These are phyloP conservation scores for Pyrgilauda ruficollis DNA, from an alignment of 2,113 vertebrate genomes.

Conservation along the genomic window DNA sequence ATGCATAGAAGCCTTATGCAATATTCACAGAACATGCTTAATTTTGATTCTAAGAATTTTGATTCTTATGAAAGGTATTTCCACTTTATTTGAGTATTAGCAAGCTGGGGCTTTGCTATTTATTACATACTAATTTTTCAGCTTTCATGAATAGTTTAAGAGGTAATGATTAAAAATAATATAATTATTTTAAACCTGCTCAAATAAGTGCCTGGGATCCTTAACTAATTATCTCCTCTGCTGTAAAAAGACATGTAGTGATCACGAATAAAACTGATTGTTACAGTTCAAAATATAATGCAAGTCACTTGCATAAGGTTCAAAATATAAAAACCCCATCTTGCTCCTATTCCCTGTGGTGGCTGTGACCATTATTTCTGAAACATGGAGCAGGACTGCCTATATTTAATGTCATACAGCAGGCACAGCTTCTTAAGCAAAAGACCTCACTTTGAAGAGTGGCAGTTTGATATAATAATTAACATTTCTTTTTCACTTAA, in stretches of 20 bases:
- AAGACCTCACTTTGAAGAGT: not conserved
- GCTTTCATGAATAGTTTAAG: not conserved
- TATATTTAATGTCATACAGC: not conserved
- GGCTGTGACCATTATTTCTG: not conserved
- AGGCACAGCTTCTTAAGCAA: not conserved
- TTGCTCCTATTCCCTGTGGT: not conserved
- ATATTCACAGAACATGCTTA: constrained; percentile 1
- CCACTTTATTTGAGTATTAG: not conserved
- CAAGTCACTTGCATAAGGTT: not conserved
- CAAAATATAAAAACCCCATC: not conserved
- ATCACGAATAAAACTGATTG: not conserved
- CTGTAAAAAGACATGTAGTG: not conserved
- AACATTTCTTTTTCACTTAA: not conserved
- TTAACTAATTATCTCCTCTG: not conserved
- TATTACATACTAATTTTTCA: not conserved
- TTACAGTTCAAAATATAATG: not conserved
- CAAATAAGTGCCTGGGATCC: not conserved
- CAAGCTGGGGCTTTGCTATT: not conserved
- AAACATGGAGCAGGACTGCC: not conserved
- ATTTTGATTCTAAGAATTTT: constrained; percentile 5
- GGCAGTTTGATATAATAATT: not conserved
- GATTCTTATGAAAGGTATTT: not conserved
- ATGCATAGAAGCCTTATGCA: not conserved
- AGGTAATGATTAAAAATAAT: not conserved
- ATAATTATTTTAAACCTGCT: not conserved